phyloP scores from a whole-genome alignment of 1,140 invertebrate species.

The Drosophila kurseongensis region DNA sequence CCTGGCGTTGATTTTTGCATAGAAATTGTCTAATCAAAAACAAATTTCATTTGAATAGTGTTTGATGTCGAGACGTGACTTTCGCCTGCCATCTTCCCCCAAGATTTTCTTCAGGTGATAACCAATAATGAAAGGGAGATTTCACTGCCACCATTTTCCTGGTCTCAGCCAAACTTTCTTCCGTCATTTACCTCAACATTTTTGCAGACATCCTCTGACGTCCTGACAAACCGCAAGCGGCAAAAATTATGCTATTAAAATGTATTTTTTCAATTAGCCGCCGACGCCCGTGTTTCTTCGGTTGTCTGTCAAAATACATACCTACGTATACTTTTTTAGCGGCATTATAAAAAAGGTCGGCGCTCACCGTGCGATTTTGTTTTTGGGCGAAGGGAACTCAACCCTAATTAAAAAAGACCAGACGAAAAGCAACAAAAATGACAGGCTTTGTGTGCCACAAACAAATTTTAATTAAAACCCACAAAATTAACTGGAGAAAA shows the following conservation, averaged over 20 bases:
- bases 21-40: constrained; percentile 56
- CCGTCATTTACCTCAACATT: background rate
- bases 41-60: constrained; percentile 55
- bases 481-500: constrained; percentile 51
- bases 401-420: constrained; percentile 52
- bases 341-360: constrained; percentile 43
- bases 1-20: constrained; percentile 45
- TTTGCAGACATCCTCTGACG: constrained; percentile 4
- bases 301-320: constrained; percentile 41
- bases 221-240: background rate
- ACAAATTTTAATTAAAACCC: constrained; percentile 57
- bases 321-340: constrained; percentile 29
- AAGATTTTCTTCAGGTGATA: constrained; percentile 42
- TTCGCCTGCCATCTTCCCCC: constrained; percentile 13
- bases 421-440: constrained; percentile 26
- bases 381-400: constrained; percentile 18
- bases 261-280: constrained; percentile 44
- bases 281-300: constrained; percentile 29
- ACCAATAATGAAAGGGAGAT: constrained; percentile 28
- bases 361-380: constrained; percentile 21
- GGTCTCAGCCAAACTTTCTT: constrained; percentile 1
- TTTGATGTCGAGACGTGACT: constrained; percentile 49
- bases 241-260: constrained; percentile 48
- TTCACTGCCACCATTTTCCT: background rate
- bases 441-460: constrained; percentile 39